Percentiles rank a stretch among this genome's conserved stretches.
These are phyloP conservation scores for Solenodon paradoxus DNA, from an alignment of 2,113 vertebrate genomes.

Conservation along the genomic window DNA sequence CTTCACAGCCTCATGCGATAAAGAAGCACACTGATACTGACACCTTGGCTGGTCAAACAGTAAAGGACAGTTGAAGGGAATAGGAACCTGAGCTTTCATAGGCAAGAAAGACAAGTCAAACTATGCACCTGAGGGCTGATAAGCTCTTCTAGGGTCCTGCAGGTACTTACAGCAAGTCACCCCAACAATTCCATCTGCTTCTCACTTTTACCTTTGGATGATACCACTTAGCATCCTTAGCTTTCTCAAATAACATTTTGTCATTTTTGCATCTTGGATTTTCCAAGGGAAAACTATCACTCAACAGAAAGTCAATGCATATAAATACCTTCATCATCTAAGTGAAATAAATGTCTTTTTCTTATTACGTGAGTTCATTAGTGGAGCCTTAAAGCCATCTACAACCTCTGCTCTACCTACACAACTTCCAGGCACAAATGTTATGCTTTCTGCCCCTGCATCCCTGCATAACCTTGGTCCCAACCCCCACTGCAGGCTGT, in stretches of 20 bases:
- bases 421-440: not conserved
- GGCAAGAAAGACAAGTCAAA: not conserved
- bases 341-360: not conserved
- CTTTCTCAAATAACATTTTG: not conserved
- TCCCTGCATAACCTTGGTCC: accelerated
- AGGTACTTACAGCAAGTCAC: not conserved
- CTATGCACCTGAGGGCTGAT: too few relatives aligned
- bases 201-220: not conserved
- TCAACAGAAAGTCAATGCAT: not conserved
- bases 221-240: not conserved
- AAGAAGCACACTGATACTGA: not conserved
- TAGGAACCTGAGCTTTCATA: not conserved
- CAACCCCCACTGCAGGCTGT: too few relatives aligned
- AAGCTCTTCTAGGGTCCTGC: not conserved
- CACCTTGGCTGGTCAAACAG: not conserved
- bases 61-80: not conserved
- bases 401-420: not conserved
- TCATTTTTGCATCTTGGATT: not conserved
- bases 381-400: not conserved
- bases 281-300: not conserved
- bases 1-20: not conserved
- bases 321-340: not conserved
- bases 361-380: not conserved
- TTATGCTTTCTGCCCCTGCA: not conserved
- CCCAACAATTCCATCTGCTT: not conserved